Evolutionary conservation across 53 echinoderm and acorn worm species (phyloP).

Genomic region (Henricia sp.): DNA sequence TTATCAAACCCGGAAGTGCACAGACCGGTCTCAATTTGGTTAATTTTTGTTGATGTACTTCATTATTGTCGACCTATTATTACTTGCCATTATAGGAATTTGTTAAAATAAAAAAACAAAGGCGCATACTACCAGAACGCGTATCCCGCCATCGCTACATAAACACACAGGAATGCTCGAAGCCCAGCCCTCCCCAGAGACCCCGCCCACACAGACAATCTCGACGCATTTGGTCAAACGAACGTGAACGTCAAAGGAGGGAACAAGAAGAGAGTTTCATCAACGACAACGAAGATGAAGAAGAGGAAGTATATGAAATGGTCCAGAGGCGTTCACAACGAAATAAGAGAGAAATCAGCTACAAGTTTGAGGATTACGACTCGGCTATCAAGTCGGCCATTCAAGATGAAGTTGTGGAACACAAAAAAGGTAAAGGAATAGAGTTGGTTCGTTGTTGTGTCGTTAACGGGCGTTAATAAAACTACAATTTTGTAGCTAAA

Average conservation of each 20-base stretch:
- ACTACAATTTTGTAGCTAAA: too few species aligned
- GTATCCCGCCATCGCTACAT: too few species aligned
- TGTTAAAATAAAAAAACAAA: slow-evolving; percentile 51
- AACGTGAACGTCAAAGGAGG: slow-evolving; percentile 6
- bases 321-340: slow-evolving; percentile 71
- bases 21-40: too few species aligned
- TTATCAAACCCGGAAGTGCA: too few species aligned
- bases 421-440: slow-evolving; percentile 73
- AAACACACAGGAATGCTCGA: neutral
- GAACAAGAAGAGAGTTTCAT: slow-evolving; percentile 25
- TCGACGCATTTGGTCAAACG: neutral
- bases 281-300: slow-evolving; percentile 70
- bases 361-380: slow-evolving; percentile 98
- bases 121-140: neutral
- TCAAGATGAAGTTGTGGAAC: slow-evolving; percentile 85
- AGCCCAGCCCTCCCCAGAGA: neutral
- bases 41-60: too few species aligned
- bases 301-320: slow-evolving; percentile 71
- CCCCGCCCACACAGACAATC: neutral
- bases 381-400: slow-evolving; percentile 93
- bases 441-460: neutral
- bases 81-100: neutral
- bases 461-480: too few species aligned
- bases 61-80: too few species aligned
- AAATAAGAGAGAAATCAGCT: slow-evolving; percentile 77